Base-by-base conservation (phyloP, 2,113 vertebrate genomes). In the Ceyx melanurus region DNA sequence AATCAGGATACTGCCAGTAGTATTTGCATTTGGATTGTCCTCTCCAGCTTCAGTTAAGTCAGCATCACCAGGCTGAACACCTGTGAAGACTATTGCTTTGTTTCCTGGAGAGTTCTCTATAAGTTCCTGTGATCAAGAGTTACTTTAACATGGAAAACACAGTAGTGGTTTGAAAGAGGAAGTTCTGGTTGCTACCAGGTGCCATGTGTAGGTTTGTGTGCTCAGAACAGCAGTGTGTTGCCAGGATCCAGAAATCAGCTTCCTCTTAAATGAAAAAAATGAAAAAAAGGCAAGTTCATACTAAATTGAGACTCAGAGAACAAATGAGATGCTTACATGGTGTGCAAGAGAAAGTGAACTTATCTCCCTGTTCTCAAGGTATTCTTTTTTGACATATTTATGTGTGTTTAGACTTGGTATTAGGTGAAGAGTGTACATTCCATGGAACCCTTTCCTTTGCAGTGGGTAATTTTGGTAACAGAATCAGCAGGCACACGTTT, bases 91-190 rank as follows among this genome's bases (percentile, higher is more conserved):
- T 9, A 9, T 75, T 88, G 22, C 53, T 26, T 89, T 68, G 17
- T 91, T 96, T 94, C 93, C 88, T 77, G 92, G 46, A 90, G 86
- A 82, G 57, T 37, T 82, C 68, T 81, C n/a, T 60, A 82, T 53
- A 60, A 93, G 71, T 91, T 96, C 86, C 92, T 94, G 80, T 82
- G 46, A 76, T 92, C 20, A 85, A 61, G 70, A 74, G 33, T 94
- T 93, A 89, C 91, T 87, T 89, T 85, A 71, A 89, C 3, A 6
- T 66, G 78, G 86, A 92, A 96, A 93, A 83, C 91, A 28, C 20
- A 96, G 51, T 53, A 84, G 8, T 64, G 76, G 53, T 89, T 93
- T 91, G 72, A 95, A 97, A 96, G 83, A 97, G 95, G 95, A 97
- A 97, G 91, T 88, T 82, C 86, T 96, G 80, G 35, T 74, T 92